Evolutionary conservation across 1,140 invertebrate species (phyloP).

Genomic region (Bombus picipes): DNA sequence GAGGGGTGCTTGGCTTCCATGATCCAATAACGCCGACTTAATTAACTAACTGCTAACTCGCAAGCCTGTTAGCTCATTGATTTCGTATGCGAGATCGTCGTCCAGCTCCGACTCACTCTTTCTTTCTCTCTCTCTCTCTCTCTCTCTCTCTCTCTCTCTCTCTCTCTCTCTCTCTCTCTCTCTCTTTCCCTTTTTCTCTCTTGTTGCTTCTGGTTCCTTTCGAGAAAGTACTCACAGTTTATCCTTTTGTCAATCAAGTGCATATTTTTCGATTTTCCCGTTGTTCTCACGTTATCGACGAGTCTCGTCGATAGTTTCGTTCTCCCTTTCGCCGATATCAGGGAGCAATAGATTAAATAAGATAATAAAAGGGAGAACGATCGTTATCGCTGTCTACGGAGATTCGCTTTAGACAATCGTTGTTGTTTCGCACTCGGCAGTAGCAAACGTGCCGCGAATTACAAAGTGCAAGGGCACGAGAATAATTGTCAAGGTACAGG

Average conservation of each 20-base stretch:
- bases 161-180: slow-evolving; percentile 1
- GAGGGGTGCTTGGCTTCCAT: slow-evolving; percentile 79
- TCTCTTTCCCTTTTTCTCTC: slow-evolving; percentile 5
- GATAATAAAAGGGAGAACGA: not conserved
- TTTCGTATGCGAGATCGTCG: slow-evolving; percentile 69
- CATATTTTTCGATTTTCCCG: not conserved
- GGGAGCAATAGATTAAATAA: too few relatives aligned
- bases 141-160: not conserved
- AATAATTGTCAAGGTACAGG: not conserved
- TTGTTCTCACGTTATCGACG: not conserved
- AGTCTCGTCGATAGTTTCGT: not conserved
- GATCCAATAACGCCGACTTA: slow-evolving; percentile 83
- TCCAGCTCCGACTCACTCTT: slow-evolving; percentile 13
- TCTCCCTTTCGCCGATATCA: not conserved
- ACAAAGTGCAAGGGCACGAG: not conserved
- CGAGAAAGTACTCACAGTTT: not conserved
- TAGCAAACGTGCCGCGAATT: not conserved
- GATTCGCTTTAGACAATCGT: not conserved
- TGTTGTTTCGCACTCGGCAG: not conserved
- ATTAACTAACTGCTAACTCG: slow-evolving; percentile 82
- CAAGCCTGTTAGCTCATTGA: slow-evolving; percentile 83
- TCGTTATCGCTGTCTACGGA: not conserved
- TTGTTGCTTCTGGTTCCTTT: not conserved
- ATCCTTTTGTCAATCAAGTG: not conserved
- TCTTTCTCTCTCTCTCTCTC: not conserved